A percentile compares a stretch with the other conserved stretches of the same genome.
phyloP scores from a whole-genome alignment of 2,113 vertebrate species.

The Uria lomvia region DNA sequence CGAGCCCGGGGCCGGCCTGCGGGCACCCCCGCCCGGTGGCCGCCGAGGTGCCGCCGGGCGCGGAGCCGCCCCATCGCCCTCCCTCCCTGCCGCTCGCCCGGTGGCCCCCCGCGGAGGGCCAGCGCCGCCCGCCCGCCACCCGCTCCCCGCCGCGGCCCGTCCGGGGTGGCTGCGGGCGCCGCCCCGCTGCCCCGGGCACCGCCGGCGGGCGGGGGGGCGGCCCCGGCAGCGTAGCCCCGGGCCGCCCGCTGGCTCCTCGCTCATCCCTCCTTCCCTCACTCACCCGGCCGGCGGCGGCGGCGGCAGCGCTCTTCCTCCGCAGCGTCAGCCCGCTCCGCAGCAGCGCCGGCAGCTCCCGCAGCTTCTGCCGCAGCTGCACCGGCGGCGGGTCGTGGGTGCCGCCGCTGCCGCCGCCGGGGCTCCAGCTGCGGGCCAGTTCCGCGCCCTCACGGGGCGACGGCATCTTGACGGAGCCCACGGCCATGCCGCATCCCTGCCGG shows the following conservation, averaged over 20 bases:
- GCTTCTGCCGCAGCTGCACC: slow-evolving; percentile 89
- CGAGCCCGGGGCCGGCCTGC: not conserved
- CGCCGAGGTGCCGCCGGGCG: not conserved
- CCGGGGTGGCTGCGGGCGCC: not conserved
- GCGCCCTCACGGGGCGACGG: slow-evolving; percentile 69
- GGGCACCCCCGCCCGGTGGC: not conserved
- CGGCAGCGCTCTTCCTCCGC: slow-evolving; percentile 82
- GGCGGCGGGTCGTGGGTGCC: slow-evolving; percentile 72
- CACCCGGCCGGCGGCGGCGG: slow-evolving; percentile 64
- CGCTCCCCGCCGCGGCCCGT: not conserved
- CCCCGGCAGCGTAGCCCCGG: not conserved
- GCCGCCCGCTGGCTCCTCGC: not conserved
- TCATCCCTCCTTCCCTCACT: not conserved
- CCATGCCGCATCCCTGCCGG: slow-evolving; percentile 66
- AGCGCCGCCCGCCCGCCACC: not conserved
- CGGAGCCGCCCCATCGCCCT: not conserved
- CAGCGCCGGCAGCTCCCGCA: slow-evolving; percentile 88
- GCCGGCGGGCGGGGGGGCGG: not conserved
- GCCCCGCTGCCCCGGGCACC: not conserved
- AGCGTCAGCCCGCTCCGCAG: slow-evolving; percentile 92
- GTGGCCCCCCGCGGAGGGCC: not conserved
- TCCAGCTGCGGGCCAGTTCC: slow-evolving; percentile 83
- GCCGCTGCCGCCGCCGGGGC: slow-evolving; percentile 78
- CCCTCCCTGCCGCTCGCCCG: not conserved
- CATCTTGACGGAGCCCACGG: slow-evolving; percentile 73